phyloP scores from a whole-genome alignment of 2,113 vertebrate species.

The Callionymus lyra region DNA sequence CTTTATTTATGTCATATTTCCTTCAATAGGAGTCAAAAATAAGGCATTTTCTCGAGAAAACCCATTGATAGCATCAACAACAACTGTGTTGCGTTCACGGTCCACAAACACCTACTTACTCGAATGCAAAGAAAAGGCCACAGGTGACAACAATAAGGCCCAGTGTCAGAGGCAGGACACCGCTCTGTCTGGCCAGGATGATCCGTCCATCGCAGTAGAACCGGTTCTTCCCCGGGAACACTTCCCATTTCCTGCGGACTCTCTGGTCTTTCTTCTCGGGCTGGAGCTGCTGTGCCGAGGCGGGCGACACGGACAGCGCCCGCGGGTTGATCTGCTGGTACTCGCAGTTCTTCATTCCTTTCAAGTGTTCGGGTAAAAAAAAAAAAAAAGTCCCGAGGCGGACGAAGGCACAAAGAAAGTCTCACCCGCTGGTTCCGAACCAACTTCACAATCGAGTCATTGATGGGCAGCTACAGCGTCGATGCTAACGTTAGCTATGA shows the following conservation, averaged over 20 bases:
- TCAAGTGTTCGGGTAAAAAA: too few species aligned
- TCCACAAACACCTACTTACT: slow-evolving; percentile 69
- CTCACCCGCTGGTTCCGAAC: background rate
- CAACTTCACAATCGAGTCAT: slow-evolving; percentile 11
- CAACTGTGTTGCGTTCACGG: background rate
- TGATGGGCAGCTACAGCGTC: slow-evolving; percentile 1
- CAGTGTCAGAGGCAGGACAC: slow-evolving; percentile 83
- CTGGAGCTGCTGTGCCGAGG: slow-evolving; percentile 48
- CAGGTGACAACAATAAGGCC: slow-evolving; percentile 84
- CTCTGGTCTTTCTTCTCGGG: slow-evolving; percentile 37
- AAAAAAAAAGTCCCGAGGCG: slow-evolving; percentile 13
- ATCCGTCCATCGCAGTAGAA: slow-evolving; percentile 85
- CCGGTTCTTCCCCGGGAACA: slow-evolving; percentile 83
- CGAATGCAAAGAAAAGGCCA: slow-evolving; percentile 89
- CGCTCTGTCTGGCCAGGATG: slow-evolving; percentile 80
- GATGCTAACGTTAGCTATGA: slow-evolving; percentile 35
- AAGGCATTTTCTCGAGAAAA: too few species aligned
- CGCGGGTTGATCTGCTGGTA: slow-evolving; percentile 82
- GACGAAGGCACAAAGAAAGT: slow-evolving; percentile 24
- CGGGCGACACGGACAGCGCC: slow-evolving; percentile 52
- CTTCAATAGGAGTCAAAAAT: too few species aligned
- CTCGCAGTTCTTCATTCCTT: slow-evolving; percentile 76
- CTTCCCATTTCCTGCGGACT: slow-evolving; percentile 79
- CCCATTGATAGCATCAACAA: background rate
- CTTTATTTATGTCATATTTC: too few species aligned